Base-by-base conservation (phyloP, 2,888 invertebrate genomes). In the Zaprionus bogoriensis region DNA sequence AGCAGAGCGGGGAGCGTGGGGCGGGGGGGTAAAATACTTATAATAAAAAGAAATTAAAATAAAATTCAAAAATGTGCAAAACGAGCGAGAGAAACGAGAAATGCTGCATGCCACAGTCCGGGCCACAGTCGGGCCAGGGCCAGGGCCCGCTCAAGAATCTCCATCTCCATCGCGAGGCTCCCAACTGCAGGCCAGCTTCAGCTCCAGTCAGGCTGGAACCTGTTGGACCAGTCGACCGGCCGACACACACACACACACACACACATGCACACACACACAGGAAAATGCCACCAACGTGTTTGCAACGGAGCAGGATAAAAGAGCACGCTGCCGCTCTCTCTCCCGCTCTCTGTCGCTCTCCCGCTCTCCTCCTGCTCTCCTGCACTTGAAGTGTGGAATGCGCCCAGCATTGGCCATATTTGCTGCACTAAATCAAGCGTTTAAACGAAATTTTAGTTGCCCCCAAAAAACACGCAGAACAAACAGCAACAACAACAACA, bases 61-160 rank as follows among this genome's bases (percentile, higher is more conserved):
- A 86, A 83, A 83, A 86, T 83, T 83, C 87, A 83, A 83, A 82
- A 83, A 86, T 83, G 82, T 86, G 82, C 81, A 82, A 82, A 82
- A 86, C 84, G 78, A 81, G 64, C 61, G 65, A 10, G 42, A 42
- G 45, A 25, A n/a, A 73, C 67, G 73, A 72, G 76, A 68, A 65
- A 68, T 74, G 74, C 80, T 80, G 80, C 80, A 80, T 80, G 85
- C 82, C 80, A 85, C 22, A 20, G 22, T 3, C 7, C 12, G 30
- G 23, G 53, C 19, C 27, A 20, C 32, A 45, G 48, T 2, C 9
- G 5, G 3, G 54, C 25, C 44, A 60, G 59, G 59, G 69, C 52
- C 71, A 73, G 73, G 62, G 69, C 68, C 65, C 59, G 50, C 64
- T 55, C 67, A 74, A 81, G 79, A 81, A 84, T 84, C 84, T 64